Percentiles rank a stretch among this genome's conserved stretches.
These are phyloP conservation scores for Ia io DNA, from an alignment of 2,113 vertebrate species.

Conservation along the genomic window DNA sequence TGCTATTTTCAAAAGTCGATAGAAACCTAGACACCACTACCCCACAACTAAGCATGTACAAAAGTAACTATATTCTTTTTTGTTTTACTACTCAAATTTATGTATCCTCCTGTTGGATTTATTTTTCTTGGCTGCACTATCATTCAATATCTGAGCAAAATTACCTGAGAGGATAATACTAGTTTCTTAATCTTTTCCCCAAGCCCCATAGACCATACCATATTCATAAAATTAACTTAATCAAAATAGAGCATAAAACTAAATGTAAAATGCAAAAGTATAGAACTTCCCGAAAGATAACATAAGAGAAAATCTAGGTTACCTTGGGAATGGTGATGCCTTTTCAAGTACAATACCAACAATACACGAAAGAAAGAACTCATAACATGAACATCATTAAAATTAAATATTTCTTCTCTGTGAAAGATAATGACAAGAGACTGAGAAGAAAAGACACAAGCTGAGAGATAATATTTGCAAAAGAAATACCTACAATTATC, in stretches of 20 bases:
- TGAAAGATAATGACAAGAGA: not conserved
- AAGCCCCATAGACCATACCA: not conserved
- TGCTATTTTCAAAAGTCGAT: not conserved
- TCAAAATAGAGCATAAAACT: not conserved
- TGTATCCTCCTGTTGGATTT: not conserved
- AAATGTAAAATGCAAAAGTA: not conserved
- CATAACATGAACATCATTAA: not conserved
- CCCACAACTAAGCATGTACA: not conserved
- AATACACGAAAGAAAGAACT: not conserved
- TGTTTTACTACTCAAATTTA: not conserved
- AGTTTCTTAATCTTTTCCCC: not conserved
- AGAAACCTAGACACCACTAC: not conserved
- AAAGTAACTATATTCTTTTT: not conserved
- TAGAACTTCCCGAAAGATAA: not conserved
- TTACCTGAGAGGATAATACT: not conserved
- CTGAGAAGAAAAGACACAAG: not conserved
- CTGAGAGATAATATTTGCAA: not conserved
- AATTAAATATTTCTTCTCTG: not conserved
- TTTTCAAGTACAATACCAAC: not conserved
- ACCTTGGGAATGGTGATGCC: not conserved
- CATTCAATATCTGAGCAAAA: not conserved
- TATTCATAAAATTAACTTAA: not conserved
- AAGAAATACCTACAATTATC: not conserved
- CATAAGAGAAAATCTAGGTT: not conserved
- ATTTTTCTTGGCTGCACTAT: not conserved